Evolutionary conservation across 2,113 vertebrate species (phyloP), one percentile per base, ranked within the genome.

Genomic region (Anolis sagrei): DNA sequence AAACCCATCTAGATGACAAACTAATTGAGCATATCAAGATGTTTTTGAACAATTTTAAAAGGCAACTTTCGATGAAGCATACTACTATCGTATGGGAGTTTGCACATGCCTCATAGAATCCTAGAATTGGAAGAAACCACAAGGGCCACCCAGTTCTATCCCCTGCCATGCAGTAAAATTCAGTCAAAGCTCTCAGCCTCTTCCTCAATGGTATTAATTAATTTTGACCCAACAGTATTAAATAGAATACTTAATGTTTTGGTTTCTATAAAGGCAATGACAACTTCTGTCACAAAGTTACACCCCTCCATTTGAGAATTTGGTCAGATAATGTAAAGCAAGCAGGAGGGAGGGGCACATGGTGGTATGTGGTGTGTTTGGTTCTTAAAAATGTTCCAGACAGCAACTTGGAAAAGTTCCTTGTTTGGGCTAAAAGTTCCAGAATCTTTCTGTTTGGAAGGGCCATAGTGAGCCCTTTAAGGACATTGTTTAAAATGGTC

Each of bases 41-140:
- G 10, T 72, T 5, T 64, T 86, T 74, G 34, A 32, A 39, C 25
- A 69, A 29, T 9, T 62, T 29, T 51, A n/a, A 0, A 25, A 78
- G 61, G 66, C 81, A 74, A 69, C 29, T 91, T 86, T 87, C 44
- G 72, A 44, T 36, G 19, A 29, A 51, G 27, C 8, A 14, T 66
- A 54, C 10, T 34, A 23, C 32, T 39, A 44, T 5, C 32, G 7
- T 13, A 16, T 36, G 39, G 66, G 72, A 27, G 34, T 49, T 25
- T 64, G 19, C 61, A 34, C 61, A 51, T 83, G 61, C 18, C 70
- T 21, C n/a, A 85, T 44, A 44, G 39, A 44, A 44, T 44, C 39
- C 5, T 44, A 44, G 39, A 44, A 5, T 44, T 44, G 39, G 39
- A 44, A 44, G 39, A 44, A 44, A 44, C 39, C 39, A 44, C 39